Evolutionary conservation across 2,797 vertebrate species (phyloP).

Genomic region (Cyprinella venusta): DNA sequence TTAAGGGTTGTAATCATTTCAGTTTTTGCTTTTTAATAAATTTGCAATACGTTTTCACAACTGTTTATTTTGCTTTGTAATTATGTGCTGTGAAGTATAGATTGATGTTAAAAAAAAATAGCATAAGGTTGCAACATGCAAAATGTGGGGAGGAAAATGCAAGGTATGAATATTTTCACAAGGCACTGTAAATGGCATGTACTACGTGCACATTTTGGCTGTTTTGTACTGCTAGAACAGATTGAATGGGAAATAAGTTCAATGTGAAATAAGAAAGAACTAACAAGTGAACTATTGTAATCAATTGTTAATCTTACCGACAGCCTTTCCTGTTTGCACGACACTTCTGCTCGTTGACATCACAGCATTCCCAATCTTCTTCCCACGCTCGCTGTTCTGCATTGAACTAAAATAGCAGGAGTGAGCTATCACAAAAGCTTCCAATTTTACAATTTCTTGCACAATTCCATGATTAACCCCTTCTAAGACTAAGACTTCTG

Average conservation of each 20-base stretch:
- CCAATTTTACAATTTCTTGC: background rate
- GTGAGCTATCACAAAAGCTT: background rate
- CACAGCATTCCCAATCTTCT: slow-evolving; percentile 94
- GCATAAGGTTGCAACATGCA: background rate
- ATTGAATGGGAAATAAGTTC: background rate
- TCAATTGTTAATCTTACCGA: slow-evolving; percentile 77
- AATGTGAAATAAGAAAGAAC: background rate
- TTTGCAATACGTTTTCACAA: background rate
- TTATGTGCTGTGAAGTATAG: background rate
- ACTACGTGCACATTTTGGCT: background rate
- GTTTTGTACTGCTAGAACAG: background rate
- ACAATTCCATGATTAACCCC: background rate
- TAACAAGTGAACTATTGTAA: background rate
- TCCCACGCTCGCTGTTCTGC: slow-evolving; percentile 96
- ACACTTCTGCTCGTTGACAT: slow-evolving; percentile 92
- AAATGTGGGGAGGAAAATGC: background rate
- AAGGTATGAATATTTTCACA: background rate
- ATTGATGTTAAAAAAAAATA: background rate
- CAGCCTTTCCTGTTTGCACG: slow-evolving; percentile 95
- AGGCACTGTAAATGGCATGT: background rate
- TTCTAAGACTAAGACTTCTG: background rate
- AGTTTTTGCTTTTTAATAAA: background rate
- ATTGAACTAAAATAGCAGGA: slow-evolving; percentile 84
- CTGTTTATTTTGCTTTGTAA: background rate
- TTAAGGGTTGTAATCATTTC: background rate